Base-by-base conservation (phyloP, 2,888 invertebrate genomes). In the Neocrepidodera transversa region DNA sequence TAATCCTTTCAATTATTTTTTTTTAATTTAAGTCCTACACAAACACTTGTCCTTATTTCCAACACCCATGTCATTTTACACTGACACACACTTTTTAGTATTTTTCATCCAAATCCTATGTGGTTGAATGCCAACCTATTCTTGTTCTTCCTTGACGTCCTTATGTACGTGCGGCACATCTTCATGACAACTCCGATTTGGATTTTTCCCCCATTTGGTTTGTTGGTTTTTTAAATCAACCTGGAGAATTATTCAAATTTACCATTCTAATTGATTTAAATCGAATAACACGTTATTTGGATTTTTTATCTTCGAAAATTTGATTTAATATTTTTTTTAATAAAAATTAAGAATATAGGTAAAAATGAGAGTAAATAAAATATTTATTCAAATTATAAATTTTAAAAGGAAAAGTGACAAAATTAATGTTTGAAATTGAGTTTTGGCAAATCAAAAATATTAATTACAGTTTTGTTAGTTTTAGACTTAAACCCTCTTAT, bases 91-190 rank as follows among this genome's bases (percentile, higher is more conserved):
- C 42, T 32, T 42, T 42, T 40, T 2, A 18, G 13, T 5, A 20
- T 18, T 42, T 42, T 60, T 70, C 61, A 72, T 60, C 73, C 73
- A 40, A 73, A 65, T 69, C 71, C 75, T 49, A 71, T 69, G 60
- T 67, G 68, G 60, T 57, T 60, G 58, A 69, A 68, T 30, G 66
- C 63, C 74, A 75, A 71, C 58, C 52, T 63, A 59, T 58, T 73
- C 78, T 78, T 79, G 76, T 78, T 79, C 75, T 78, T 80, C 70
- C 78, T 78, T 16, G 11, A 72, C 79, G 78, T 79, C 69, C 76
- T 76, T 71, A 78, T 79, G 66, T 78, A 80, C 65, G 76, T 72
- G 67, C 74, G 75, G 80, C 80, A 80, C 79, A 74, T 78, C 77
- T 76, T 79, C 80, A 80, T 80, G 72, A 74, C 73, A 36, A 35